Percentiles rank a stretch among this genome's conserved stretches.
Conservation (phyloP, 1,140 invertebrate species). For the Leptestheria dahalacensis region DNA sequence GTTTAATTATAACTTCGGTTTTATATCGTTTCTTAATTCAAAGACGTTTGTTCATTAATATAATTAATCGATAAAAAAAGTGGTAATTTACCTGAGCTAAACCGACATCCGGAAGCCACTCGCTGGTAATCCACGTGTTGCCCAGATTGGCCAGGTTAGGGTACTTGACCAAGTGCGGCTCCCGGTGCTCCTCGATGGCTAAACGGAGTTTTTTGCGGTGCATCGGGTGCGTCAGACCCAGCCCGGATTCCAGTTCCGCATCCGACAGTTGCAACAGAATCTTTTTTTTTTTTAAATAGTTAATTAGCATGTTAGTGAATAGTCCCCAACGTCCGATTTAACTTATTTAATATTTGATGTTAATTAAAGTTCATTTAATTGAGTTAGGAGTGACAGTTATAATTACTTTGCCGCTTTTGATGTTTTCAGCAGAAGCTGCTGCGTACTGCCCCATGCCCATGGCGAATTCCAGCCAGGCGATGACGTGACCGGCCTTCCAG, state of each 20-base stretch:
- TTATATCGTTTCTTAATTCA: not conserved
- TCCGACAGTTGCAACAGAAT: slow-evolving; percentile 78
- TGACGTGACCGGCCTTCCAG: slow-evolving; percentile 80
- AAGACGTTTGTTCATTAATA: too few species aligned
- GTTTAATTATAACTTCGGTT: not conserved
- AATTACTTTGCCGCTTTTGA: slow-evolving; percentile 80
- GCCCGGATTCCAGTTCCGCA: slow-evolving; percentile 65
- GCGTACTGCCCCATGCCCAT: slow-evolving; percentile 88
- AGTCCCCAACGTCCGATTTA: too few species aligned
- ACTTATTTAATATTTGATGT: too few species aligned
- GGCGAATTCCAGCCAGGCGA: slow-evolving; percentile 83
- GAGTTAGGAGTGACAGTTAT: not conserved
- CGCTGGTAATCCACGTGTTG: slow-evolving; percentile 79
- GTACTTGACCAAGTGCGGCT: slow-evolving; percentile 68
- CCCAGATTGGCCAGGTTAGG: slow-evolving; percentile 68
- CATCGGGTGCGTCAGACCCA: slow-evolving; percentile 76
- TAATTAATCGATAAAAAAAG: not conserved
- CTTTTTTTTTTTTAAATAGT: slow-evolving; percentile 28
- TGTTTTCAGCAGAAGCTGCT: slow-evolving; percentile 71
- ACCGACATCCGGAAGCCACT: slow-evolving; percentile 81
- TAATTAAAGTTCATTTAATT: too few species aligned
- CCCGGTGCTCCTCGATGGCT: slow-evolving; percentile 79
- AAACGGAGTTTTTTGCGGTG: slow-evolving; percentile 83
- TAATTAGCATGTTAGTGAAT: not conserved
- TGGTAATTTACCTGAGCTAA: slow-evolving; percentile 47